Evolutionary conservation across 1,140 invertebrate species (phyloP).

Genomic region (Drosophila ironensis): DNA sequence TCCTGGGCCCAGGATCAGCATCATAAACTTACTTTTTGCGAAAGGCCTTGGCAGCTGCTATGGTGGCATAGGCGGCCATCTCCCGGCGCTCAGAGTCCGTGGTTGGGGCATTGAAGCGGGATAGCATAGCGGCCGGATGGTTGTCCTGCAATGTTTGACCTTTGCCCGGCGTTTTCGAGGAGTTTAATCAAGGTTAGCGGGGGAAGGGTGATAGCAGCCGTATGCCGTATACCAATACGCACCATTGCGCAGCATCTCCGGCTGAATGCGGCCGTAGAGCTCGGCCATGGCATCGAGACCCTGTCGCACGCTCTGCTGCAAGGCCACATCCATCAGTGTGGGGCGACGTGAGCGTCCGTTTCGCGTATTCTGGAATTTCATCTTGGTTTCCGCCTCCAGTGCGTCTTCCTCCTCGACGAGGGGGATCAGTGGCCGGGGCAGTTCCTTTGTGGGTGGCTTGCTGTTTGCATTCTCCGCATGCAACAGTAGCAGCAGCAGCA

Average conservation of each 20-base stretch:
- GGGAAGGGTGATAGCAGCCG: not conserved
- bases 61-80: constrained; percentile 79
- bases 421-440: constrained; percentile 44
- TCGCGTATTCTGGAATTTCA: constrained; percentile 15
- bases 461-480: constrained; percentile 17
- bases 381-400: constrained; percentile 1
- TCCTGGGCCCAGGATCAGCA: not conserved
- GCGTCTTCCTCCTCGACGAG: not conserved
- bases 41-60: constrained; percentile 77
- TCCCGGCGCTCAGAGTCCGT: constrained; percentile 56
- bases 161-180: constrained; percentile 22
- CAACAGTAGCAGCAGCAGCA: not conserved
- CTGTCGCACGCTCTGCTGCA: constrained; percentile 73
- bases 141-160: constrained; percentile 74
- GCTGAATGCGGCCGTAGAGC: constrained; percentile 72
- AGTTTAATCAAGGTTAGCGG: constrained; percentile 12
- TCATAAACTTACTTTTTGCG: constrained; percentile 74
- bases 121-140: constrained; percentile 76
- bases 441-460: constrained; percentile 53
- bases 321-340: constrained; percentile 73
- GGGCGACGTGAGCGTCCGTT: constrained; percentile 57
- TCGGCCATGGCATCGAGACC: constrained; percentile 77
- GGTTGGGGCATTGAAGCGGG: constrained; percentile 74
- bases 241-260: constrained; percentile 79
- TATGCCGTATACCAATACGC: constrained; percentile 31